A percentile compares a stretch with the other conserved stretches of the same genome.
These are phyloP conservation scores for Dipodomys merriami DNA, from an alignment of 2,113 vertebrate genomes.

Conservation along the genomic window DNA sequence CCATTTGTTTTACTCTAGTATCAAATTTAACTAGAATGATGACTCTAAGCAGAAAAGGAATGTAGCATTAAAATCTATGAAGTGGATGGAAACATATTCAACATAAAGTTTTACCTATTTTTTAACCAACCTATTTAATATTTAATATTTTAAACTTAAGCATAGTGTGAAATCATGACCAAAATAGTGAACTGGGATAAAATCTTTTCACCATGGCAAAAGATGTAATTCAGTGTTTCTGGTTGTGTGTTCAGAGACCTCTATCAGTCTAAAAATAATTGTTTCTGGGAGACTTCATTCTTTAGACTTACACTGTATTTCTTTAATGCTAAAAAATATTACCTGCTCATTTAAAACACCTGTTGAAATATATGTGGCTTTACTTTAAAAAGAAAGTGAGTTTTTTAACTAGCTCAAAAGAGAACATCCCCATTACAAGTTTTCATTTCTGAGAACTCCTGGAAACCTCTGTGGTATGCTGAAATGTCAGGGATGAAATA, in stretches of 20 bases:
- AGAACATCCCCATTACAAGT: neutral
- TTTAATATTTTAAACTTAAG: constrained; percentile 61
- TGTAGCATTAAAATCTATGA: neutral
- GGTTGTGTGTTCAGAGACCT: constrained; percentile 17
- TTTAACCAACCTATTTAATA: constrained; percentile 1
- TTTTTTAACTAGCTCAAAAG: constrained; percentile 43
- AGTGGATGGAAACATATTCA: neutral
- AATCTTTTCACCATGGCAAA: constrained; percentile 21
- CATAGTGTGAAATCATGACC: neutral
- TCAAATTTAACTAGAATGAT: neutral
- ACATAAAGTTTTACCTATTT: neutral
- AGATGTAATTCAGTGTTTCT: constrained; percentile 15
- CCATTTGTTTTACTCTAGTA: neutral
- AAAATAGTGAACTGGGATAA: constrained; percentile 7
- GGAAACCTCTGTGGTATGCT: neutral
- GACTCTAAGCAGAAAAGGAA: neutral
- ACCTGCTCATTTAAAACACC: constrained; percentile 34
- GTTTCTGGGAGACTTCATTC: constrained; percentile 20
- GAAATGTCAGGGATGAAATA: neutral
- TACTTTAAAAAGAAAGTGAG: neutral
- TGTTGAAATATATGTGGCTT: neutral
- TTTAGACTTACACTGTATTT: constrained; percentile 1
- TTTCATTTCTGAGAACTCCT: constrained; percentile 25
- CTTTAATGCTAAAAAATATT: neutral
- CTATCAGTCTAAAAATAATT: constrained; percentile 42